A percentile compares a stretch with the other conserved stretches of the same genome.
phyloP scores from a whole-genome alignment of 2,113 vertebrate genomes.

The Acrocephalus kingi region DNA sequence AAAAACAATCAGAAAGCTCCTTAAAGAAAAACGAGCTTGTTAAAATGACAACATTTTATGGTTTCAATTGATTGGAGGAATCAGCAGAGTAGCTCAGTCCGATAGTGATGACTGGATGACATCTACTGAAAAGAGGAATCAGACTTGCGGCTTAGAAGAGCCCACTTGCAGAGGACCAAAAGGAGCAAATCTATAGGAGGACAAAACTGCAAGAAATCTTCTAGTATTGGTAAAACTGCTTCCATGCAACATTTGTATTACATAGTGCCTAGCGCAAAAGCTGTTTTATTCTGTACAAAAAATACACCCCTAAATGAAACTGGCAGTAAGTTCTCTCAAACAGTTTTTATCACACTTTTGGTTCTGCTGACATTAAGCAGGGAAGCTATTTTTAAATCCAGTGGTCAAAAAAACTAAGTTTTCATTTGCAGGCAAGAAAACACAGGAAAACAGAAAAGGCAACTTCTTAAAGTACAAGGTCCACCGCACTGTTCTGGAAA shows the following conservation, averaged over 20 bases:
- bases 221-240: neutral
- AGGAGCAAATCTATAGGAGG: neutral
- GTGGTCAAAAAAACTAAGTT: neutral
- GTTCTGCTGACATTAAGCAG: neutral
- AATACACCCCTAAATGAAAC: neutral
- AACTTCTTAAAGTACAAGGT: neutral
- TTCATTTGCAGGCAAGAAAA: neutral
- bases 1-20: neutral
- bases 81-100: neutral
- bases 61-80: neutral
- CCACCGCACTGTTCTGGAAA: neutral
- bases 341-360: neutral
- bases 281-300: neutral
- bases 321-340: neutral
- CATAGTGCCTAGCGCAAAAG: neutral
- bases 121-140: neutral
- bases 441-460: neutral
- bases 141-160: neutral
- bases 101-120: neutral
- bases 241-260: neutral
- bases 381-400: neutral
- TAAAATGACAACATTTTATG: neutral
- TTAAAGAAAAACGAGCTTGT: neutral
- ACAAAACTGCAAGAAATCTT: neutral
- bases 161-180: neutral